Evolutionary conservation across 2,113 vertebrate species (phyloP).

Genomic region (Psettodes erumei): DNA sequence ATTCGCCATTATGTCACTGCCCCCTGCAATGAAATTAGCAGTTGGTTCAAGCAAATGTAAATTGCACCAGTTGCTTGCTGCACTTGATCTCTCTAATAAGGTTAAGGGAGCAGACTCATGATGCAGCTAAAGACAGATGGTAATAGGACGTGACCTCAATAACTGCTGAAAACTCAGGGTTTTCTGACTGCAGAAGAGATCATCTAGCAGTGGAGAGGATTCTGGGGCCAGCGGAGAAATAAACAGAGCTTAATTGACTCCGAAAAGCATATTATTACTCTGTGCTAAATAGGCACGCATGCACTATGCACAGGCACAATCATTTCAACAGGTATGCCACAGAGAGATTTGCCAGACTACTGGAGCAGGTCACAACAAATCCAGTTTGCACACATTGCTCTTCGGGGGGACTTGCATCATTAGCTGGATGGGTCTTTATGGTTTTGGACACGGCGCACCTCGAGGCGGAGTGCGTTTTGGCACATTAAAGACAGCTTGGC

Average conservation of each 20-base stretch:
- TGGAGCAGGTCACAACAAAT: constrained; percentile 39
- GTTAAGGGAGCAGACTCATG: constrained; percentile 59
- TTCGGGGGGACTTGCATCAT: constrained; percentile 51
- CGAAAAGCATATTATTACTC: constrained; percentile 10
- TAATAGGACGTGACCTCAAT: constrained; percentile 71
- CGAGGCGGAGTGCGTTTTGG: constrained; percentile 53
- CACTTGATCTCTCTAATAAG: constrained; percentile 67
- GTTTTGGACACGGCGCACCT: constrained; percentile 48
- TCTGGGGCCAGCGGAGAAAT: constrained; percentile 35
- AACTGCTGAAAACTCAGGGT: constrained; percentile 57
- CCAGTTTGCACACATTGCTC: constrained; percentile 30
- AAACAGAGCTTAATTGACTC: constrained; percentile 32
- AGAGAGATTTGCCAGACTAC: constrained; percentile 36
- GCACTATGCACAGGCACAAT: constrained; percentile 8
- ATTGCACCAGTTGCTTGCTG: constrained; percentile 38
- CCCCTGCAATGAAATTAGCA: constrained; percentile 32
- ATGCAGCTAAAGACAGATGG: constrained; percentile 76
- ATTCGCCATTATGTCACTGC: not conserved
- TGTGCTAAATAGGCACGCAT: constrained; percentile 9
- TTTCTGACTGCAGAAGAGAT: constrained; percentile 62
- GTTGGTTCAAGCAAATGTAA: constrained; percentile 33
- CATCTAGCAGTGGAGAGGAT: constrained; percentile 44
- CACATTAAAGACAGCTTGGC: constrained; percentile 66
- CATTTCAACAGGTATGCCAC: constrained; percentile 49
- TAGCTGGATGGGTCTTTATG: constrained; percentile 50